Evolutionary conservation across 2,888 invertebrate genomes (phyloP).

Genomic region (Tuberolachnus salignus): DNA sequence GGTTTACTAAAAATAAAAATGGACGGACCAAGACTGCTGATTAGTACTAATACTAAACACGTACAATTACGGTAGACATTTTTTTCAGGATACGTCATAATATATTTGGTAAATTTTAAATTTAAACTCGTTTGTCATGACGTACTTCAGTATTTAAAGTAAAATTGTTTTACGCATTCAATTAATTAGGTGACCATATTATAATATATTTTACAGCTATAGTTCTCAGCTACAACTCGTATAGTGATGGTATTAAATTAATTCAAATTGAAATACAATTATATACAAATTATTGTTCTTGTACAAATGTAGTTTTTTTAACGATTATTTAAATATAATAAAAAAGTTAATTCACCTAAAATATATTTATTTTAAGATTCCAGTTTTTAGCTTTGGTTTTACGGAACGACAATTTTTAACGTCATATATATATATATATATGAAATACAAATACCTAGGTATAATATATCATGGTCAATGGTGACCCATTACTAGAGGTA

Average conservation of each 20-base stretch:
- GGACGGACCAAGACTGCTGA: slow-evolving; percentile 50
- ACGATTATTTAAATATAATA: too few species aligned
- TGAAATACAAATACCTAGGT: background rate
- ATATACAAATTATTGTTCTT: background rate
- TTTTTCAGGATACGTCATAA: slow-evolving; percentile 8
- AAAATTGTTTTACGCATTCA: background rate
- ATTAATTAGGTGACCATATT: background rate
- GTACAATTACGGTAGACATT: slow-evolving; percentile 25
- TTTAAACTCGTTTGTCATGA: background rate
- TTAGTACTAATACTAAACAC: slow-evolving; percentile 21
- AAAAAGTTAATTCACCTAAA: background rate
- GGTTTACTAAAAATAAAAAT: slow-evolving; percentile 53
- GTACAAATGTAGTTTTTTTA: background rate
- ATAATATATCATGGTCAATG: too few species aligned
- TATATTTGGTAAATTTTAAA: slow-evolving; percentile 4
- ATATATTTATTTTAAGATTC: too few species aligned
- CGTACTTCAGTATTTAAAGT: background rate
- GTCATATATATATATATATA: background rate
- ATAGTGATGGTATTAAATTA: background rate
- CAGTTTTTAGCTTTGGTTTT: background rate
- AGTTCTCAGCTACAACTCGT: too few species aligned
- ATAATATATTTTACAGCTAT: background rate
- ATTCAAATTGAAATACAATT: too few species aligned
- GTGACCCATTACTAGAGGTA: too few species aligned
- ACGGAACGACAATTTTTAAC: background rate